phyloP scores from a whole-genome alignment of 2,888 invertebrate species.

The Agrypnus murinus region DNA sequence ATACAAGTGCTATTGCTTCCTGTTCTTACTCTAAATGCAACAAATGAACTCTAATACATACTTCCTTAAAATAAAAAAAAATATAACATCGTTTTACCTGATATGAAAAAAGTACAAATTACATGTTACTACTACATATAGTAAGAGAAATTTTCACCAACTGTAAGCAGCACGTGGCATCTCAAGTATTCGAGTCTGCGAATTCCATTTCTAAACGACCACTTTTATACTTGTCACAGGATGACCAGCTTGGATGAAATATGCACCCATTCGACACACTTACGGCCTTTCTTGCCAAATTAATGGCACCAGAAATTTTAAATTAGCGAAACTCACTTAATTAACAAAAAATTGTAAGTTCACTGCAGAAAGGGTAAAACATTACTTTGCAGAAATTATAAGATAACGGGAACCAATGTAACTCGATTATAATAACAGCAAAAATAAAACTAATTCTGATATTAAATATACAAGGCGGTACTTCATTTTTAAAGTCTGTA shows the following conservation, averaged over 20 bases:
- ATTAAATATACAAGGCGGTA: background rate
- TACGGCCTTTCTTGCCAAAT: constrained; percentile 39
- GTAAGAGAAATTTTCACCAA: constrained; percentile 31
- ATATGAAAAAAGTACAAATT: background rate
- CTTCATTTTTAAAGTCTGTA: no score
- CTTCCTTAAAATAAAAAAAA: no score
- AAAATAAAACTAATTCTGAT: background rate
- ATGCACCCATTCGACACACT: constrained; percentile 45
- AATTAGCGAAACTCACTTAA: constrained; percentile 42
- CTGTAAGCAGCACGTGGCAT: constrained; percentile 39
- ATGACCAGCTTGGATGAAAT: constrained; percentile 42
- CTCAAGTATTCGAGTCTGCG: constrained; percentile 32
- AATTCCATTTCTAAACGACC: constrained; percentile 48
- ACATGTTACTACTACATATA: constrained; percentile 22
- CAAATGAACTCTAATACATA: no score
- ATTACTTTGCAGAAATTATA: background rate
- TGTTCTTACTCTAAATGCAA: no score
- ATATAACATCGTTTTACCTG: no score
- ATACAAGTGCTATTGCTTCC: no score
- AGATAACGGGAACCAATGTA: background rate
- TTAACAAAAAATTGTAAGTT: constrained; percentile 31
- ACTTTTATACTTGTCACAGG: constrained; percentile 46
- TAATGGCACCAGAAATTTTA: constrained; percentile 36
- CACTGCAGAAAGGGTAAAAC: constrained; percentile 7
- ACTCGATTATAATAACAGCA: background rate